Base-by-base conservation (phyloP, 2,797 vertebrate genomes). In the Anableps anableps region DNA sequence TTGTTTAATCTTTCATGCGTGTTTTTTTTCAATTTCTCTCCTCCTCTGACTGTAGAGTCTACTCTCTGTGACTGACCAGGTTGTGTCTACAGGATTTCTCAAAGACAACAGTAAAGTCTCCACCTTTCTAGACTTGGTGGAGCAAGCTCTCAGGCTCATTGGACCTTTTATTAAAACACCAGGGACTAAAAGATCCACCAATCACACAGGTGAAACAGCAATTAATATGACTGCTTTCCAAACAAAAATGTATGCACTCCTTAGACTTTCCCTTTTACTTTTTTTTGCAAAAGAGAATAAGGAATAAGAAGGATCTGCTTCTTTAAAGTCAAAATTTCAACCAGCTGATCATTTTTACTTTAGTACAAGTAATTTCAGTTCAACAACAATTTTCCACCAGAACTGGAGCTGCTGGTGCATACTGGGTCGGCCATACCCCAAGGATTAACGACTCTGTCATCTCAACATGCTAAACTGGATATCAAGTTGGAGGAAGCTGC, bases 401-500 rank as follows among this genome's bases (percentile, higher is more conserved):
- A 94, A n/a, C 5, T 96, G 11, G 5, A 91, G 23, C 0, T 95
- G n/a, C 51, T 84, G 79, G 72, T 94, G 1, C 13, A 82, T 29
- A 89, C 76, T 34, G 87, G 83, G 3, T 1, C 2, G 1, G n/a
- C 26, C 21, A 1, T 83, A 55, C 93, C 94, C 2, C 31, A 81
- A 13, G 93, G 89, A 71, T 0, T 66, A 2, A 75, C 83, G 51
- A 80, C 31, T 71, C 72, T 96, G 77, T 90, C 89, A 53, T 83
- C 86, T 23, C 36, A 50, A 5, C 38, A 81, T 10, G 48, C 81
- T 64, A 45, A 53, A 2, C 74, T 96, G 78, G 75, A 88, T 45
- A 93, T 95, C 8, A 75, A 90, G 60, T 86, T 93, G 91, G 87
- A 95, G 70, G 95, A 94, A 48, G 96, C 93, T 6, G 93, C 94